Base-by-base conservation (phyloP, 2,113 vertebrate genomes). In the Synchiropus splendidus region DNA sequence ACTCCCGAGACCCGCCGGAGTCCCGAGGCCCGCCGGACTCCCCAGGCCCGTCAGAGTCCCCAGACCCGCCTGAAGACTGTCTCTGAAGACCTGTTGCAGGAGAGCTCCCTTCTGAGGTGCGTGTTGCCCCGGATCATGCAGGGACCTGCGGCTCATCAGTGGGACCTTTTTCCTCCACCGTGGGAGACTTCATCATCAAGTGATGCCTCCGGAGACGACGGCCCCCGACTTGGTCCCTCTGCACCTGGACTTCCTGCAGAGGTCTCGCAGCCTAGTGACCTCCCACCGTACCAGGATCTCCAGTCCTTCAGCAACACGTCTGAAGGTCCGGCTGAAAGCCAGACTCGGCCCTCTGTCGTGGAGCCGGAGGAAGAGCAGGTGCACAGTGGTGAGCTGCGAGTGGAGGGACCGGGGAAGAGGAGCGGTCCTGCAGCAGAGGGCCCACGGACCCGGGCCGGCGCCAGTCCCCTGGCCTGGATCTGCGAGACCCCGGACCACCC, bases 141-240 rank as follows among this genome's bases (percentile, higher is more conserved):
- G 2, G 0, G 9, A 8, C 30, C 2, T 12, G 1, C 51, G 16
- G 30, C 10, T 10, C 21, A 52, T 5, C 6, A 31, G 18, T 81
- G 76, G 76, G 61, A 77, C 43, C 40, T 46, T 1, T 79, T 67
- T 13, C 4, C 54, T 41, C 49, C 67, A 9, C 75, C 55, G 1
- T 6, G 9, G n/a, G n/a, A 18, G 9, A 16, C 18, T 4, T 47
- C 37, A 0, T 56, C 36, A 5, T 45, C 63, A 0, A 27, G 21
- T 8, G 48, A 45, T 3, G 16, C 6, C 0, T 75, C 69, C 5
- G 40, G 16, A n/a, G 44, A 55, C n/a, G 4, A 6, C 41, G 1
- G 32, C 48, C 1, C 9, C 5, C 12, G 12, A 9, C 2, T 11
- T 30, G 1, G 6, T 11, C 27, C 36, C 8, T 9, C 39, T 2